Evolutionary conservation across 2,113 vertebrate species (phyloP).

Genomic region (Takifugu bimaculatus): DNA sequence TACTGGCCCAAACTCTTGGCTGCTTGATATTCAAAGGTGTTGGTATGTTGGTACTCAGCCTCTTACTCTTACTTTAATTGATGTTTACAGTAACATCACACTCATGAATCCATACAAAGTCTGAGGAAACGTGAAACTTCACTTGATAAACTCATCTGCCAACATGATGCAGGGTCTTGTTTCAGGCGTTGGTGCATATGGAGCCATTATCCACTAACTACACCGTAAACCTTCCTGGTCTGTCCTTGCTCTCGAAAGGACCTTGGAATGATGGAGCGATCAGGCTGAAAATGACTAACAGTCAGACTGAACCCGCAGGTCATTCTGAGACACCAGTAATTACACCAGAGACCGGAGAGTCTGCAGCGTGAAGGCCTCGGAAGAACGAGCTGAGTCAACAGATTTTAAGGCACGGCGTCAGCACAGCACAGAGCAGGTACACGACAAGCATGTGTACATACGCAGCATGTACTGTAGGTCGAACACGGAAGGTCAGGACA

Average conservation of each 20-base stretch:
- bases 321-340: conserved; percentile 36
- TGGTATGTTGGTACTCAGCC: too few species aligned
- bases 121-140: too few species aligned
- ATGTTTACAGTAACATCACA: too few species aligned
- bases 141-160: too few species aligned
- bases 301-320: conserved; percentile 40
- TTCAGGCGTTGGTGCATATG: background rate
- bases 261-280: conserved; percentile 39
- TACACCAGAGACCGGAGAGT: conserved; percentile 53
- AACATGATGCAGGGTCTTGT: background rate
- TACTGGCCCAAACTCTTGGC: too few species aligned
- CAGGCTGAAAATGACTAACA: conserved; percentile 32
- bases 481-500: too few species aligned
- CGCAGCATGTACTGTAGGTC: background rate
- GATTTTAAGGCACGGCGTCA: conserved; percentile 47
- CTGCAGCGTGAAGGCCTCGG: conserved; percentile 28
- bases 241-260: conserved; percentile 36
- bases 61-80: too few species aligned
- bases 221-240: conserved; percentile 24
- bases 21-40: too few species aligned
- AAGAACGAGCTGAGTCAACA: conserved; percentile 54
- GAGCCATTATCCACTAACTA: conserved; percentile 15
- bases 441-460: conserved; percentile 9
- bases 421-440: conserved; percentile 28
- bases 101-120: too few species aligned